These are phyloP conservation scores for Cylindroiulus punctatus DNA, from an alignment of 2,888 invertebrate species.

Conservation along the genomic window DNA sequence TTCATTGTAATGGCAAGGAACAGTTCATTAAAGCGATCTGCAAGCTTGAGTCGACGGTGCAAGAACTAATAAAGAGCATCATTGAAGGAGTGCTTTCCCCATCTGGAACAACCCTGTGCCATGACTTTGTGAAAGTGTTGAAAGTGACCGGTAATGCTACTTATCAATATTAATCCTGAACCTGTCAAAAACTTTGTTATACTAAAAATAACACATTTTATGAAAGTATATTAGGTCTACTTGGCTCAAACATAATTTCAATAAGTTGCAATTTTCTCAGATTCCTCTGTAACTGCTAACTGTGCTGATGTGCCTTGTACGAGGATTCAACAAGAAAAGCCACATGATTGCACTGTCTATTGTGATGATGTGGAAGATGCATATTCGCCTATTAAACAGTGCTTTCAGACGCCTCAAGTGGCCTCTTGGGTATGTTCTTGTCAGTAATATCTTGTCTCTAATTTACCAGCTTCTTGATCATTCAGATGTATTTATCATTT, in stretches of 20 bases:
- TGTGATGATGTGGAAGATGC: not conserved
- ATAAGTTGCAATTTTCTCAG: not conserved
- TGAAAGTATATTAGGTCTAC: too few relatives aligned
- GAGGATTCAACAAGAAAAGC: not conserved
- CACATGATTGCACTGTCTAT: not conserved
- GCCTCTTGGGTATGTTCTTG: not conserved
- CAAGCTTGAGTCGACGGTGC: not conserved
- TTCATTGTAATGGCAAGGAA: not conserved
- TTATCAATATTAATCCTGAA: too few relatives aligned
- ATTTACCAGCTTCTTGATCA: not conserved
- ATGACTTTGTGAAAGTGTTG: not conserved
- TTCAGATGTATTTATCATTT: not conserved
- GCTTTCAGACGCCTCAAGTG: constrained; percentile 45
- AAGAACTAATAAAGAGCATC: constrained; percentile 51
- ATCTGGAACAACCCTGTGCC: not conserved
- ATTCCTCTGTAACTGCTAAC: not conserved
- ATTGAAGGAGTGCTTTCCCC: constrained; percentile 45
- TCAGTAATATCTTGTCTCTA: too few relatives aligned
- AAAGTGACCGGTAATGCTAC: not conserved
- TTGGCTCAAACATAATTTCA: not conserved
- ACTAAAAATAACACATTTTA: too few relatives aligned
- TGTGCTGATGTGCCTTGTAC: not conserved
- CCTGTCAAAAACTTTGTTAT: too few relatives aligned
- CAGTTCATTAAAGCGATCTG: not conserved
- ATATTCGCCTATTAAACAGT: constrained; percentile 44